Base-by-base conservation (phyloP, 1,140 invertebrate genomes). In the Centruroides vittatus region DNA sequence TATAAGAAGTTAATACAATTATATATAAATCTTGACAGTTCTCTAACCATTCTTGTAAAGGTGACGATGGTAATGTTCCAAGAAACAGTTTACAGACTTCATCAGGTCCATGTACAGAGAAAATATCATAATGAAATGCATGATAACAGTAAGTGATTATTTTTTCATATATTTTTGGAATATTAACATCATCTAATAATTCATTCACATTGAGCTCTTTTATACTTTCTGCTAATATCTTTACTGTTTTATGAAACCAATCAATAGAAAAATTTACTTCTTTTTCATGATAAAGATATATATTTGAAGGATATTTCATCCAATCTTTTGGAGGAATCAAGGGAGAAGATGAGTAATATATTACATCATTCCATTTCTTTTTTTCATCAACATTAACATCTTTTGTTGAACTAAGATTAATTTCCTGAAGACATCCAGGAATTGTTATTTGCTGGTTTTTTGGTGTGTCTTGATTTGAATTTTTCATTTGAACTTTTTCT, bases 271-370 rank as follows among this genome's bases (percentile, higher is more conserved):
- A 51, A 51, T 13, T 6, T n/a, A 13, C 10, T 51, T 51, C 23
- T 34, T 13, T 51, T 6, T 34, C 23, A 12, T n/a, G 5, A 13
- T n/a, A 6, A 6, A 51, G 12, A 13, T 51, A n/a, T 51, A 13
- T 6, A 11, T 34, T 51, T 51, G 23, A 7, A 56, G 55, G 55
- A 56, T 13, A 56, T n/a, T 6, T 9, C 5, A 41, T n/a, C 35
- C 55, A 41, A 12, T 56, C 35, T 56, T 56, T 47, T 56, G 48
- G 36, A 6, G 41, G 48, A 23, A 8, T 9, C 35, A 41, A 12
- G n/a, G 8, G 23, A 47, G 56, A 57, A 11, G 46, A 7, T 5
- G 34, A 23, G 59, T 10, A 73, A 70, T 41, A 76, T 3, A 41
- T 41, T 2, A 41, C 8, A 41, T 41, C 41, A 41, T 41, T 41